Evolutionary conservation across 2,797 vertebrate genomes (phyloP), one percentile per base, ranked within the genome.

Genomic region (Botia almorhae): DNA sequence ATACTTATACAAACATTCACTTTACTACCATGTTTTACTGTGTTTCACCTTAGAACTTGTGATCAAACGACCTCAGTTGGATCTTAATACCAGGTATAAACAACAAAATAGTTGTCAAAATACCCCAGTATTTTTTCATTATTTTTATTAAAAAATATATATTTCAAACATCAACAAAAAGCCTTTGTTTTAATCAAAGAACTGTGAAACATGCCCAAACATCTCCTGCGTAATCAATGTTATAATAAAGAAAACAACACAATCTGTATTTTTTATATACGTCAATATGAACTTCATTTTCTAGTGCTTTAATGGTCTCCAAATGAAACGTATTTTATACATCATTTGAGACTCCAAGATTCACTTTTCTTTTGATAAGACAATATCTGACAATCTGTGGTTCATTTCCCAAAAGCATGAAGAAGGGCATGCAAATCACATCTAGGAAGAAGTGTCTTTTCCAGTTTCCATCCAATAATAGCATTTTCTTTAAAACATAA

Each of bases 111-210:
- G 2, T 26, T 26, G 23, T 26, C 23, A 26, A 26, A 26, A 26
- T 26, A 26, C 23, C 23, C 23, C 23, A 26, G 23, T 26, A 26
- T 26, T 26, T 26, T 26, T 26, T 26, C 23, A 17, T 67, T 67
- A 39, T 46, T 69, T 69, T 48, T 21, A 21, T 43, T 19, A 17
- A 11, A 26, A 48, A 55, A 55, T 26, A 26, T 26, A 11, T 33
- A 16, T 33, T 74, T 36, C 3, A 64, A 64, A 64, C 21, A n/a
- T 60, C 26, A 75, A 51, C 46, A 33, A 60, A 61, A 74, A 75
- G 11, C 6, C 1, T 29, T 61, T 46, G 7, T 19, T 75, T 51
- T 11, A 12, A 74, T 51, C 17, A 36, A 51, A 21, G 46, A n/a
- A 21, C n/a, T 51, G 46, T 14, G 11, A 64, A 64, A 64, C 60